These are phyloP conservation scores for Chloroceryle aenea DNA, from an alignment of 2,113 vertebrate genomes.

Conservation along the genomic window DNA sequence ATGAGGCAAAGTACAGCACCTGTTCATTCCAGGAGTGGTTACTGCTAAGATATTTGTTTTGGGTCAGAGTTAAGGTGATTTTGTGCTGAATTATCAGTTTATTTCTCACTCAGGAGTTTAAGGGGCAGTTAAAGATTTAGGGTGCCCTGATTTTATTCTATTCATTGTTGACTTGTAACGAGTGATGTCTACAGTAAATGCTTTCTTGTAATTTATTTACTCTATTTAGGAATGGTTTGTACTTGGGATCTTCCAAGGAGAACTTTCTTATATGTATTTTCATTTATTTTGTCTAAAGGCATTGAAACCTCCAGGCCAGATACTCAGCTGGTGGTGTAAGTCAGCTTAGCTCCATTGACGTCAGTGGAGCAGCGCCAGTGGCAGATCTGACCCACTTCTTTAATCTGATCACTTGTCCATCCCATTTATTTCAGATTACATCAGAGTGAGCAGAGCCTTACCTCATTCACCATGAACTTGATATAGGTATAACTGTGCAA, in stretches of 20 bases:
- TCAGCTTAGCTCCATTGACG: constrained; percentile 64
- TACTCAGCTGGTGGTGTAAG: constrained; percentile 53
- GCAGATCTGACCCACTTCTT: constrained; percentile 62
- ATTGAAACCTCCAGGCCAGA: constrained; percentile 11
- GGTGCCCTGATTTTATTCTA: constrained; percentile 16
- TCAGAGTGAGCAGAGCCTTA: constrained; percentile 40
- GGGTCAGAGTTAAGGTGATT: not conserved
- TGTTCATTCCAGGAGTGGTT: not conserved
- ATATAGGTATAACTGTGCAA: not conserved
- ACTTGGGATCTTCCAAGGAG: not conserved
- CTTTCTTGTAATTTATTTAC: constrained; percentile 28
- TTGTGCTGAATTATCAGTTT: constrained; percentile 39
- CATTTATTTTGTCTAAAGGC: constrained; percentile 36
- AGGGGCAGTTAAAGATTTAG: constrained; percentile 21
- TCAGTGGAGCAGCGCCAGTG: constrained; percentile 4
- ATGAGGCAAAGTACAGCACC: not conserved
- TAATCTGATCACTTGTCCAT: constrained; percentile 66
- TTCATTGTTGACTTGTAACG: not conserved
- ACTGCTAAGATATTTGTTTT: constrained; percentile 21
- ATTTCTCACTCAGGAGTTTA: not conserved
- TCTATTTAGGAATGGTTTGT: not conserved
- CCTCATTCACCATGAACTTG: constrained; percentile 26
- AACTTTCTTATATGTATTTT: not conserved
- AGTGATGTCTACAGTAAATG: not conserved
- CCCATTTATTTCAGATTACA: constrained; percentile 58